Percentiles rank a stretch among this genome's conserved stretches.
These are phyloP conservation scores for Lampropteryx suffumata DNA, from an alignment of 2,888 invertebrate genomes.

Conservation along the genomic window DNA sequence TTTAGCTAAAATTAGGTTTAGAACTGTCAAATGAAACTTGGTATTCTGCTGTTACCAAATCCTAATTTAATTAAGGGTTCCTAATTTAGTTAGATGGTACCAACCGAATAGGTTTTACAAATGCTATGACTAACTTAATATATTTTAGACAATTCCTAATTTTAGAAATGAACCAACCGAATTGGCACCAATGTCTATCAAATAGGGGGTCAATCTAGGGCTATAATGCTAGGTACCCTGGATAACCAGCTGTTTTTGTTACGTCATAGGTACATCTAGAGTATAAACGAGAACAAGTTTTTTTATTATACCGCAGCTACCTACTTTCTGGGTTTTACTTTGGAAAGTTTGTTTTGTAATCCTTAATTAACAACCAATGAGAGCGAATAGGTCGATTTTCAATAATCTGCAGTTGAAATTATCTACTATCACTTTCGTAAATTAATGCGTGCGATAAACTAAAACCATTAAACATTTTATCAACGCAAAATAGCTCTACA, in stretches of 20 bases:
- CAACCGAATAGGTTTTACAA: no score
- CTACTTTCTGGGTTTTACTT: constrained; percentile 1
- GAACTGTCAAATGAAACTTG: no score
- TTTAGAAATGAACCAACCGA: no score
- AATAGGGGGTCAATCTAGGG: not conserved
- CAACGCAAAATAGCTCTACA: constrained; percentile 8
- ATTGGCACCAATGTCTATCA: no score
- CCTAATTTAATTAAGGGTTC: no score
- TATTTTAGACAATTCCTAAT: no score
- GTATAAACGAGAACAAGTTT: constrained; percentile 7
- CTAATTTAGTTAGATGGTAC: no score
- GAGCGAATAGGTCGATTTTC: not conserved
- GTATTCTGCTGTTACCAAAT: no score
- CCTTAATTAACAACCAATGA: not conserved
- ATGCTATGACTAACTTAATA: no score
- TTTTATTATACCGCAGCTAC: not conserved
- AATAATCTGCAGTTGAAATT: not conserved
- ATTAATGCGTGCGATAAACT: not conserved
- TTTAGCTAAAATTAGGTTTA: no score
- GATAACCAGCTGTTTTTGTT: not conserved
- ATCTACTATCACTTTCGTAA: no score
- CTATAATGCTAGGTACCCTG: not conserved
- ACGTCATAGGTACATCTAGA: not conserved
- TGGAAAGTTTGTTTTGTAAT: constrained; percentile 1
- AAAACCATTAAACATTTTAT: not conserved